A percentile compares a stretch with the other conserved stretches of the same genome.
Evolutionary conservation across 1,140 invertebrate species (phyloP).

Genomic region (Nomia melanderi): DNA sequence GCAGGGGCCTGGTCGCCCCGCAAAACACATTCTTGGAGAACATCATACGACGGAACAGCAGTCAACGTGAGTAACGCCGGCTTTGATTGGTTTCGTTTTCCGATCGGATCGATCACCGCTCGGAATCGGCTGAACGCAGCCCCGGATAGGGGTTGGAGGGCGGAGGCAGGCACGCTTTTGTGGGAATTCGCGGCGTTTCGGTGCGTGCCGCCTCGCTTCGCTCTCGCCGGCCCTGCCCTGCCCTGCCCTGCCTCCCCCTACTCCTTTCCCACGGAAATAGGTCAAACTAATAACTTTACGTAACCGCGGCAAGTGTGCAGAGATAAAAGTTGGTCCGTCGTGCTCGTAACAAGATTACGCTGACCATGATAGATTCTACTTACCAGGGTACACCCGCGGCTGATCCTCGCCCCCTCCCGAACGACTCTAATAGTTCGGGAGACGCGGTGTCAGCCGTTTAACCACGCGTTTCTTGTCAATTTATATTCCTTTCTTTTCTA

Average conservation of each 20-base stretch:
- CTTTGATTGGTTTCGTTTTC: constrained; percentile 32
- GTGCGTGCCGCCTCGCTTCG: constrained; percentile 6
- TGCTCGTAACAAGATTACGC: constrained; percentile 32
- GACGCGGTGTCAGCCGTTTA: too few relatives aligned
- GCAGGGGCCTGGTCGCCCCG: constrained; percentile 98
- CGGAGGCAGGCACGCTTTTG: not conserved
- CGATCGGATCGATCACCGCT: constrained; percentile 23
- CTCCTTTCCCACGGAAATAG: not conserved
- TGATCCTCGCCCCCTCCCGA: too few relatives aligned
- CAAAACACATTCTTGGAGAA: constrained; percentile 99
- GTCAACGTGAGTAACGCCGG: constrained; percentile 93
- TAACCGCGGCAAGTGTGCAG: constrained; percentile 27
- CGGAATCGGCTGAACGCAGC: not conserved
- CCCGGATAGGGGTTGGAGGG: not conserved
- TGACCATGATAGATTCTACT: constrained; percentile 22
- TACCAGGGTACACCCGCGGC: not conserved
- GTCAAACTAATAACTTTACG: constrained; percentile 50
- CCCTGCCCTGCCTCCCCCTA: not conserved
- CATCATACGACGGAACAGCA: constrained; percentile 98
- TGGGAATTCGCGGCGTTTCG: constrained; percentile 15
- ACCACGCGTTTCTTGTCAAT: too few relatives aligned
- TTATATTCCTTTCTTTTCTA: too few relatives aligned
- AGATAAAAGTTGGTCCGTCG: constrained; percentile 38
- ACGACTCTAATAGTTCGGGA: too few relatives aligned
- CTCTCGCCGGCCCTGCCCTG: too few relatives aligned